Conservation (phyloP, 2,888 invertebrate genomes). For the Cephalotes varians region DNA sequence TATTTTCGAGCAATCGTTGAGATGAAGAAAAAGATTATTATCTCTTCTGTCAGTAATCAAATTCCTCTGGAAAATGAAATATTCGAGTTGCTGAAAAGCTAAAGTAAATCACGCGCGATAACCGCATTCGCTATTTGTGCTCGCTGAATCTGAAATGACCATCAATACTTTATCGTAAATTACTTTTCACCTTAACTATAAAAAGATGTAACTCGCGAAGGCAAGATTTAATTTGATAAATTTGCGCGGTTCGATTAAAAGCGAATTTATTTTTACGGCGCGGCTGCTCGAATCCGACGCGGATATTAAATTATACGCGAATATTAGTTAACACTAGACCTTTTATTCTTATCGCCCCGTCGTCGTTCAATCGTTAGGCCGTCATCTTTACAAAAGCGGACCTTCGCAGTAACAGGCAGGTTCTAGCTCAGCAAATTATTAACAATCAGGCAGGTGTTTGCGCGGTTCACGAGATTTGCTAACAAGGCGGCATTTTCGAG, state of each 20-base stretch:
- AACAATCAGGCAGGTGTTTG: slow-evolving; percentile 83
- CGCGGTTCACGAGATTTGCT: slow-evolving; percentile 79
- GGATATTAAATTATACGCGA: slow-evolving; percentile 39
- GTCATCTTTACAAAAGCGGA: slow-evolving; percentile 42
- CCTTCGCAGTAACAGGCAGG: slow-evolving; percentile 45
- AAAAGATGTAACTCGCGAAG: slow-evolving; percentile 16
- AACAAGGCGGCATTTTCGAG: slow-evolving; percentile 82
- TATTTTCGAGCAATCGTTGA: neutral
- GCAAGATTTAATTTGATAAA: slow-evolving; percentile 47
- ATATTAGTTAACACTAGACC: slow-evolving; percentile 49
- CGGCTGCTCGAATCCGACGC: neutral
- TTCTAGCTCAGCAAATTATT: slow-evolving; percentile 81
- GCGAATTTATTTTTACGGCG: slow-evolving; percentile 22
- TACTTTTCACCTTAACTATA: slow-evolving; percentile 2
- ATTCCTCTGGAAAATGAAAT: neutral
- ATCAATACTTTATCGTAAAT: slow-evolving; percentile 49
- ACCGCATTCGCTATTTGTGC: slow-evolving; percentile 2
- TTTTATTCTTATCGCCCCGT: slow-evolving; percentile 39
- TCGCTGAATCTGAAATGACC: slow-evolving; percentile 28
- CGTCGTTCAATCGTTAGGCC: slow-evolving; percentile 34
- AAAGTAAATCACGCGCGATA: slow-evolving; percentile 8
- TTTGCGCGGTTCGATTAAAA: slow-evolving; percentile 21
- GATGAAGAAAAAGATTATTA: neutral
- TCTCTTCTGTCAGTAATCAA: neutral
- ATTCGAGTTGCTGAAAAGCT: neutral